These are phyloP conservation scores for Tromatobia lineatoria DNA, from an alignment of 2,888 invertebrate species.

Conservation along the genomic window DNA sequence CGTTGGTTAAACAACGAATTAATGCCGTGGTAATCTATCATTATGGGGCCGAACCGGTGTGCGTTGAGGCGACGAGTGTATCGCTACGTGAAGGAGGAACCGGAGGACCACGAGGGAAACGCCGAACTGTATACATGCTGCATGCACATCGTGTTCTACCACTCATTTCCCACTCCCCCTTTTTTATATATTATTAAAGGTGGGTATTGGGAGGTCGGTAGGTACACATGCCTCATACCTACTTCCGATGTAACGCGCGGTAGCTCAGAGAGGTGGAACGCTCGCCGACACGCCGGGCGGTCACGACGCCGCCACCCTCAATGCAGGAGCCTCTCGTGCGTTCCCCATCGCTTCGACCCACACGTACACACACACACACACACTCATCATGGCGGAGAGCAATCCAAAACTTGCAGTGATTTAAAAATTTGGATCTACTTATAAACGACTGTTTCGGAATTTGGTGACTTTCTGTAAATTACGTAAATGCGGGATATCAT, in stretches of 20 bases:
- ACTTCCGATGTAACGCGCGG: slow-evolving; percentile 56
- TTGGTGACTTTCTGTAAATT: too few relatives aligned
- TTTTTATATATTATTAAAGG: slow-evolving; percentile 47
- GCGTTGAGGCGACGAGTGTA: slow-evolving; percentile 72
- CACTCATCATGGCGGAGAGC: not conserved
- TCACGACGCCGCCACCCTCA: slow-evolving; percentile 41
- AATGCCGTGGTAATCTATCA: slow-evolving; percentile 81
- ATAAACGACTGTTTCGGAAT: too few relatives aligned
- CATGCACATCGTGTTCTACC: slow-evolving; percentile 52
- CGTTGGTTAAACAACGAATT: slow-evolving; percentile 82
- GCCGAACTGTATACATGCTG: slow-evolving; percentile 27
- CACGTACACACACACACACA: not conserved
- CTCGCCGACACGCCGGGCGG: slow-evolving; percentile 52
- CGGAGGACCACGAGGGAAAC: slow-evolving; percentile 20
- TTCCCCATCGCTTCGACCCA: not conserved
- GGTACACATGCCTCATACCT: slow-evolving; percentile 47
- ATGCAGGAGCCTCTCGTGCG: not conserved
- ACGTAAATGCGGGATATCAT: too few relatives aligned
- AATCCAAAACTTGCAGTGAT: too few relatives aligned
- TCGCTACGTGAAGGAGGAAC: slow-evolving; percentile 42
- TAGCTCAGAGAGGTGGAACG: slow-evolving; percentile 42
- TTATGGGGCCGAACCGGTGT: slow-evolving; percentile 74
- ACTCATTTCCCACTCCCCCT: slow-evolving; percentile 50
- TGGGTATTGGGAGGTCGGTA: slow-evolving; percentile 21
- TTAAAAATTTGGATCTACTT: too few relatives aligned